Evolutionary conservation across 2,797 vertebrate species (phyloP).

Genomic region (Sciurus vulgaris): DNA sequence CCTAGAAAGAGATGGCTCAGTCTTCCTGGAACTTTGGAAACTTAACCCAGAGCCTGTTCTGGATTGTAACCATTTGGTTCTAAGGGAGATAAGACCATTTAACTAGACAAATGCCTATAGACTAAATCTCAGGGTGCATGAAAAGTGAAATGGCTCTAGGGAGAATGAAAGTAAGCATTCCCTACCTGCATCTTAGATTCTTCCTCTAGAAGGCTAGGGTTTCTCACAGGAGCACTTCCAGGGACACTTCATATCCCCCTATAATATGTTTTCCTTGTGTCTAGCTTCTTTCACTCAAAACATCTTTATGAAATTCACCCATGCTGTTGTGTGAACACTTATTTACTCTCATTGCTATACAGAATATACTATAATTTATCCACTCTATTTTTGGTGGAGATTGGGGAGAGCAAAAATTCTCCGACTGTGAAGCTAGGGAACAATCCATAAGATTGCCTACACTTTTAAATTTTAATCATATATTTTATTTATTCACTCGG

Average conservation of each 20-base stretch:
- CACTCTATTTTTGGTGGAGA: not conserved
- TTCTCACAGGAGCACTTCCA: not conserved
- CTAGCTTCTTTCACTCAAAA: not conserved
- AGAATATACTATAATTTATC: not conserved
- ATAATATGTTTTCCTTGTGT: not conserved
- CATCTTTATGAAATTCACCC: not conserved
- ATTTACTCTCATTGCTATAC: not conserved
- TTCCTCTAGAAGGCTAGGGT: not conserved
- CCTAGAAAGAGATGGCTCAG: not conserved
- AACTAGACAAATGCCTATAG: not conserved
- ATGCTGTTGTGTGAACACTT: not conserved
- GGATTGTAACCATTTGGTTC: not conserved
- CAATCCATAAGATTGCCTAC: not conserved
- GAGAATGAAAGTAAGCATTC: not conserved
- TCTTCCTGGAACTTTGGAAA: not conserved
- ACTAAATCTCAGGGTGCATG: not conserved
- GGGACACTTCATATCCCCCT: not conserved
- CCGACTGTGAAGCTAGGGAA: not conserved
- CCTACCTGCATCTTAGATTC: not conserved
- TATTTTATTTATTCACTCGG: no score
- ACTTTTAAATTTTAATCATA: not conserved
- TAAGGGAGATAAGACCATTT: not conserved
- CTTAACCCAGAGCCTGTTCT: not conserved
- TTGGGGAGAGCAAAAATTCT: not conserved
- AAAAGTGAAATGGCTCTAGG: not conserved